These are phyloP conservation scores for Struthio camelus DNA, from an alignment of 2,113 vertebrate species.

Conservation along the genomic window DNA sequence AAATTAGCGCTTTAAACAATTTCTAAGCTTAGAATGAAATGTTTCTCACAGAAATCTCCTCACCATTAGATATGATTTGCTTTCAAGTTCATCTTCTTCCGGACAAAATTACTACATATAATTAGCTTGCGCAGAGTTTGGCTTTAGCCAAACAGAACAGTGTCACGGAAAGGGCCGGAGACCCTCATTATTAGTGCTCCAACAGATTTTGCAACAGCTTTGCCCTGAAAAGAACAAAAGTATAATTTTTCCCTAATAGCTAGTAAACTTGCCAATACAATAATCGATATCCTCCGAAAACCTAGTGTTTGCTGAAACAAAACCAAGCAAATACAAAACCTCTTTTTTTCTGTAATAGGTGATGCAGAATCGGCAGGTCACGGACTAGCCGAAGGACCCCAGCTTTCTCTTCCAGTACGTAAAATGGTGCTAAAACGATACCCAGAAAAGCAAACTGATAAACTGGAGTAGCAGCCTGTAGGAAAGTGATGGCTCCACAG, in stretches of 20 bases:
- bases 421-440: neutral
- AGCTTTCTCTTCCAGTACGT: too few relatives aligned
- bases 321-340: neutral
- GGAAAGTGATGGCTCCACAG: neutral
- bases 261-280: neutral
- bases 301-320: neutral
- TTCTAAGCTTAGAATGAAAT: slow-evolving; percentile 68
- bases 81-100: slow-evolving; percentile 72
- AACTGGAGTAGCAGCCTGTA: neutral
- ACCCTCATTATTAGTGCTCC: slow-evolving; percentile 50
- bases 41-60: slow-evolving; percentile 69
- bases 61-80: slow-evolving; percentile 74
- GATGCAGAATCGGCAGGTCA: neutral
- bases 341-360: neutral
- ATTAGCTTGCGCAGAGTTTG: slow-evolving; percentile 71
- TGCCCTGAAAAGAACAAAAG: slow-evolving; percentile 8
- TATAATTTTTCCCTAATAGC: neutral
- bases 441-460: neutral
- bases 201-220: slow-evolving; percentile 47
- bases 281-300: neutral
- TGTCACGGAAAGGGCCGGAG: slow-evolving; percentile 44
- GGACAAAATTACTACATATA: slow-evolving; percentile 72
- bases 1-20: slow-evolving; percentile 74
- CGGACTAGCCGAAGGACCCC: neutral
- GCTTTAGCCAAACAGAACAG: slow-evolving; percentile 54